These are phyloP conservation scores for Elaphurus davidianus DNA, from an alignment of 2,113 vertebrate genomes.

Conservation along the genomic window DNA sequence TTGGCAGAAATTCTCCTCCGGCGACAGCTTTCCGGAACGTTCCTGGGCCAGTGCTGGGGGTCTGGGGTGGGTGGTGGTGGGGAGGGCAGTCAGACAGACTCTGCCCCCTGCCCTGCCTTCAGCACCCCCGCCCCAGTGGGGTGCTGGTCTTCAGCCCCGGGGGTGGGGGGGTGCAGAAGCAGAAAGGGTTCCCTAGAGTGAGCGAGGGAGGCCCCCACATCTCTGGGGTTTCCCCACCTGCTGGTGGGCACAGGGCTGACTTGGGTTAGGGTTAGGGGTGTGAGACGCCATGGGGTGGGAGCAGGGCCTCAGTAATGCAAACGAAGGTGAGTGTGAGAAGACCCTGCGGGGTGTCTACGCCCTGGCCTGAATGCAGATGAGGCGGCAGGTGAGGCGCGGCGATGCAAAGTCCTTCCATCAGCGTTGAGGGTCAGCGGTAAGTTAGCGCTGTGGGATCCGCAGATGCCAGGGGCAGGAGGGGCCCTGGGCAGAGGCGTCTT, in stretches of 20 bases:
- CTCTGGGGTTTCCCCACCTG: neutral
- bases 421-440: fast-evolving
- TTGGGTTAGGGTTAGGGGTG: neutral
- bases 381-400: fast-evolving
- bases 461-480: neutral
- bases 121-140: neutral
- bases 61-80: neutral
- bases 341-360: fast-evolving
- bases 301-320: fast-evolving
- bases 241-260: neutral
- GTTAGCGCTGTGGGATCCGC: neutral
- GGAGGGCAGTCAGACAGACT: neutral
- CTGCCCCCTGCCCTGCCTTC: neutral
- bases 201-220: fast-evolving
- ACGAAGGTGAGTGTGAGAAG: fast-evolving
- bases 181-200: neutral
- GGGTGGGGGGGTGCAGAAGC: fast-evolving
- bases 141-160: neutral
- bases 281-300: neutral
- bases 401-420: neutral
- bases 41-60: neutral
- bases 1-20: neutral
- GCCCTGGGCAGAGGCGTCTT: neutral
- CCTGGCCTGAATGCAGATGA: fast-evolving
- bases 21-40: neutral